A percentile compares a stretch with the other conserved stretches of the same genome.
Conservation (phyloP, 1,140 invertebrate species). For the Phthorimaea operculella region DNA sequence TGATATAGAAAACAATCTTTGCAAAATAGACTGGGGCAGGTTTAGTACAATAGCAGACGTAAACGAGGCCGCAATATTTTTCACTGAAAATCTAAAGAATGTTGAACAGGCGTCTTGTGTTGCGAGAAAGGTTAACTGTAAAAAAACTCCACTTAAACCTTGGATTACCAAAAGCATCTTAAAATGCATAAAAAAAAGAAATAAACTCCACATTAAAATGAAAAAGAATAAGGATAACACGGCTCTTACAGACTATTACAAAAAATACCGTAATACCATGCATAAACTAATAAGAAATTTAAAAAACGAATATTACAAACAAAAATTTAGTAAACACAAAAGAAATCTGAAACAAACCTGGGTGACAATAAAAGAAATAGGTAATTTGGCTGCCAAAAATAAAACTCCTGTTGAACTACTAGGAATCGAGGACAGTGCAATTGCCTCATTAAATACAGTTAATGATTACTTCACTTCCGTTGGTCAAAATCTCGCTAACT, state of each 20-base stretch:
- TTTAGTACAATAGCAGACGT: background rate
- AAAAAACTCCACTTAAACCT: background rate
- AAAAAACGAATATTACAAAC: background rate
- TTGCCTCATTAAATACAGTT: background rate
- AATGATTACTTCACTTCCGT: background rate
- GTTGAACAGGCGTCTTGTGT: background rate
- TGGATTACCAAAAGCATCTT: background rate
- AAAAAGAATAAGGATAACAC: background rate
- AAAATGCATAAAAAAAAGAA: background rate
- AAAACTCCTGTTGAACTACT: background rate
- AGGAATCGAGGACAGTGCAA: background rate
- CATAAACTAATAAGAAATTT: background rate
- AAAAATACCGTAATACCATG: background rate
- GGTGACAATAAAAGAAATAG: background rate
- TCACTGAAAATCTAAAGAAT: background rate
- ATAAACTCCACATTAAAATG: background rate
- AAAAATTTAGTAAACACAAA: background rate
- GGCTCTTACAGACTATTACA: background rate
- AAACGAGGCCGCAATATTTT: background rate
- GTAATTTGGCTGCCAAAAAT: background rate
- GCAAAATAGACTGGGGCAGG: background rate
- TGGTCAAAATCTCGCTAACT: background rate
- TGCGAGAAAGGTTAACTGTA: background rate
- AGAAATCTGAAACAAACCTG: background rate
- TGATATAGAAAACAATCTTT: background rate